Evolutionary conservation across 2,888 invertebrate genomes (phyloP).

Genomic region (Cosmopolites sordidus): DNA sequence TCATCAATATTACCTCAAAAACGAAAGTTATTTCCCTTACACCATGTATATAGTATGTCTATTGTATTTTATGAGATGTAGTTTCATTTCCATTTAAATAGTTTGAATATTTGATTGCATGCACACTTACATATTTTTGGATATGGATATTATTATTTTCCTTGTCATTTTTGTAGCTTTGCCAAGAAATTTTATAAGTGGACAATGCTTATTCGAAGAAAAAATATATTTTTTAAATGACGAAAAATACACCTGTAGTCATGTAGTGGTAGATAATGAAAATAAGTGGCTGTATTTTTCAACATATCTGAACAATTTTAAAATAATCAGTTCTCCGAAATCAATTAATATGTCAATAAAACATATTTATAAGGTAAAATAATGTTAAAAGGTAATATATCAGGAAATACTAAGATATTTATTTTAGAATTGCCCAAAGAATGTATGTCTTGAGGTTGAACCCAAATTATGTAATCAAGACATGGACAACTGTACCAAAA

Average conservation of each 20-base stretch:
- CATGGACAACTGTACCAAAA: conserved; percentile 36
- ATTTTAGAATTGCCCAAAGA: conserved; percentile 42
- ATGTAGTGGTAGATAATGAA: conserved; percentile 40
- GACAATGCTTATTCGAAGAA: conserved; percentile 42
- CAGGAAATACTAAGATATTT: conserved; percentile 36
- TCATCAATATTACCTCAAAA: too few relatives aligned
- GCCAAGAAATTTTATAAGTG: conserved; percentile 40
- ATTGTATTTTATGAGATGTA: too few relatives aligned
- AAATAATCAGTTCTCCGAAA: conserved; percentile 36
- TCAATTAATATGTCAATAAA: conserved; percentile 36
- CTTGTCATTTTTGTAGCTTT: conserved; percentile 37
- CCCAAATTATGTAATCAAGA: conserved; percentile 39
- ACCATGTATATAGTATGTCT: too few relatives aligned
- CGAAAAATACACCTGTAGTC: conserved; percentile 45
- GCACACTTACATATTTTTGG: too few relatives aligned
- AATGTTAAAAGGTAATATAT: conserved; percentile 27
- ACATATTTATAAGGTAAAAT: conserved; percentile 8
- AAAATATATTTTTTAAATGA: conserved; percentile 49
- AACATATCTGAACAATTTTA: conserved; percentile 41
- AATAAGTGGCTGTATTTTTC: conserved; percentile 41
- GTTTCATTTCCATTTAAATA: too few relatives aligned
- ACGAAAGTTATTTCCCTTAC: too few relatives aligned
- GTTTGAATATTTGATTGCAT: too few relatives aligned
- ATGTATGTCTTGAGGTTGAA: conserved; percentile 40
- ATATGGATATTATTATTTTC: too few relatives aligned